Conservation (phyloP, 2,113 vertebrate genomes). For the Crotalus helleri region DNA sequence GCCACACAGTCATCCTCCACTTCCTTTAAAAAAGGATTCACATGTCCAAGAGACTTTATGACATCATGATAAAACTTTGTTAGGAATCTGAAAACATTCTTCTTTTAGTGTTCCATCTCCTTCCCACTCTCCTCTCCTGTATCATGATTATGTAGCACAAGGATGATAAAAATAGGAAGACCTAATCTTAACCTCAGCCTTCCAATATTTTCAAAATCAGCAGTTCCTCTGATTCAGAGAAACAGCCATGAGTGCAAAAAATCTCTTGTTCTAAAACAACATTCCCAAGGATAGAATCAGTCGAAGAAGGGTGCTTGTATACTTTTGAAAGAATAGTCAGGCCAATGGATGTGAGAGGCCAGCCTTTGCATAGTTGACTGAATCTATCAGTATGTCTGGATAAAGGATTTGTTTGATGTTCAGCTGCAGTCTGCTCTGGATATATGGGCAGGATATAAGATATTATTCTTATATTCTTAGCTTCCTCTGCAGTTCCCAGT, state of each 20-base stretch:
- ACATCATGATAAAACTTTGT: not conserved
- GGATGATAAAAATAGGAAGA: not conserved
- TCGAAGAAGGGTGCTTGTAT: not conserved
- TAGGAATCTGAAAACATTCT: not conserved
- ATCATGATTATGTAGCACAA: not conserved
- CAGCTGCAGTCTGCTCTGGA: not conserved
- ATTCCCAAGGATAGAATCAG: not conserved
- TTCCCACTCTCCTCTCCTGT: not conserved
- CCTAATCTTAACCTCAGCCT: not conserved
- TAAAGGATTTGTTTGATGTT: not conserved
- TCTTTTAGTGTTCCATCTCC: not conserved
- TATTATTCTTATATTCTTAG: not conserved
- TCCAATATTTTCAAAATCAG: not conserved
- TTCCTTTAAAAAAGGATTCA: not conserved
- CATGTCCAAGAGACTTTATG: not conserved
- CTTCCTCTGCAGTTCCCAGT: not conserved
- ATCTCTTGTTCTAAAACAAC: not conserved
- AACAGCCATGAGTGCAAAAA: no score
- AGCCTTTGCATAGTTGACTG: not conserved
- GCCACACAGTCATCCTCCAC: not conserved
- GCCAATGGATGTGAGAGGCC: not conserved
- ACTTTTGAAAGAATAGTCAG: not conserved
- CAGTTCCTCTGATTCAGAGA: not conserved
- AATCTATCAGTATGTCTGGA: not conserved
- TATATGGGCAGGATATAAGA: not conserved